Conservation (phyloP, 2,113 vertebrate species). For the Corydoras sp. region DNA sequence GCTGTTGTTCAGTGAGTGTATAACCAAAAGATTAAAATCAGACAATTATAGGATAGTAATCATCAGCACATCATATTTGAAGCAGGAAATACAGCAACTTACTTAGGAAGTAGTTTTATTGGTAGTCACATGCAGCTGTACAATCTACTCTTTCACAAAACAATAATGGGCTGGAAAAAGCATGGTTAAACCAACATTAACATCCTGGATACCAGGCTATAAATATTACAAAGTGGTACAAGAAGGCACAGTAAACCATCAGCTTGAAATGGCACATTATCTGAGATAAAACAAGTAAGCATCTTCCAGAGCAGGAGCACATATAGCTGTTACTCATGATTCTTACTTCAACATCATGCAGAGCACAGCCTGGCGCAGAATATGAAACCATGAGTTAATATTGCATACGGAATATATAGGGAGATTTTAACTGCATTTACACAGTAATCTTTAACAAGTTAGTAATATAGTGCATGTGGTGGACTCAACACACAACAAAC, state of each 20-base stretch:
- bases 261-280: slow-evolving; percentile 60
- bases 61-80: not conserved
- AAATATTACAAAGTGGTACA: slow-evolving; percentile 54
- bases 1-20: no score
- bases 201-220: slow-evolving; percentile 69
- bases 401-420: slow-evolving; percentile 11
- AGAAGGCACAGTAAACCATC: slow-evolving; percentile 62
- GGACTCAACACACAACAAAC: not conserved
- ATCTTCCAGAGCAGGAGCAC: slow-evolving; percentile 37
- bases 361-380: slow-evolving; percentile 42
- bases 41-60: no score
- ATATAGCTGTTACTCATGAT: slow-evolving; percentile 32
- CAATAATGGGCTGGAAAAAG: slow-evolving; percentile 47
- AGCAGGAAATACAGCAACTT: not conserved
- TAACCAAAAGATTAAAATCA: no score
- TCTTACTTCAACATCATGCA: slow-evolving; percentile 50
- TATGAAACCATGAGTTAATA: slow-evolving; percentile 32
- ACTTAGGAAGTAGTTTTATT: slow-evolving; percentile 45
- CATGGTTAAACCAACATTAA: slow-evolving; percentile 53
- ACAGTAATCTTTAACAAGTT: not conserved
- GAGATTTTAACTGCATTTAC: slow-evolving; percentile 16
- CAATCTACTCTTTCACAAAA: slow-evolving; percentile 49
- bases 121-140: slow-evolving; percentile 62
- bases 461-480: not conserved
- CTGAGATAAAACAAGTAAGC: not conserved